Evolutionary conservation across 37 sponge, comb jelly and placozoan genomes (phyloP).

Genomic region (Mnemiopsis leidyi): DNA sequence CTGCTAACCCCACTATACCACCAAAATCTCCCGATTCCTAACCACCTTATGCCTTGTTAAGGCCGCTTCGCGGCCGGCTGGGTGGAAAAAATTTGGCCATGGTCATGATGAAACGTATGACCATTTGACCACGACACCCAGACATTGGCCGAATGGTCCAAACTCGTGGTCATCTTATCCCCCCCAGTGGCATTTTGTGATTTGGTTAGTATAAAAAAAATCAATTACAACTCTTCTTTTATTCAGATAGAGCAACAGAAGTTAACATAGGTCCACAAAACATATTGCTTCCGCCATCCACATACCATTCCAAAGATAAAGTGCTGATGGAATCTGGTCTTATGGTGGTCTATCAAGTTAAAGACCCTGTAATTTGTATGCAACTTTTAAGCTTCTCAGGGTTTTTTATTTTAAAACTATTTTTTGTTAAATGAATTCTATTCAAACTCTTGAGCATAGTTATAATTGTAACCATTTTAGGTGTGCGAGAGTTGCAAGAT

Average conservation of each 20-base stretch:
- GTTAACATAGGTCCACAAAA: neutral
- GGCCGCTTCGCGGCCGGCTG: too few relatives aligned
- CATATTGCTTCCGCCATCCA: constrained; percentile 20
- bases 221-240: too few relatives aligned
- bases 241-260: constrained; percentile 42
- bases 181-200: too few relatives aligned
- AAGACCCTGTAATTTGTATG: constrained; percentile 26
- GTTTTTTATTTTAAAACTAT: too few relatives aligned
- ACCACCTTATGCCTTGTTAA: too few relatives aligned
- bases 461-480: neutral
- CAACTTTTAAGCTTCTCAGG: neutral
- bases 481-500: constrained; percentile 52
- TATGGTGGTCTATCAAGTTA: constrained; percentile 1
- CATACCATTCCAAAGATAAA: neutral
- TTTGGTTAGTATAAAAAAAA: too few relatives aligned
- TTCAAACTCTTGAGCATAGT: too few relatives aligned
- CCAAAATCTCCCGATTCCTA: too few relatives aligned
- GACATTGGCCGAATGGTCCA: neutral
- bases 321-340: constrained; percentile 11
- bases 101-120: neutral
- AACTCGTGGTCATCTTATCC: too few relatives aligned
- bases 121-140: too few relatives aligned
- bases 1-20: too few relatives aligned
- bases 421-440: too few relatives aligned
- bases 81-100: neutral